Conservation (phyloP, 2,888 invertebrate genomes). For the Bruchidius siliquastri region DNA sequence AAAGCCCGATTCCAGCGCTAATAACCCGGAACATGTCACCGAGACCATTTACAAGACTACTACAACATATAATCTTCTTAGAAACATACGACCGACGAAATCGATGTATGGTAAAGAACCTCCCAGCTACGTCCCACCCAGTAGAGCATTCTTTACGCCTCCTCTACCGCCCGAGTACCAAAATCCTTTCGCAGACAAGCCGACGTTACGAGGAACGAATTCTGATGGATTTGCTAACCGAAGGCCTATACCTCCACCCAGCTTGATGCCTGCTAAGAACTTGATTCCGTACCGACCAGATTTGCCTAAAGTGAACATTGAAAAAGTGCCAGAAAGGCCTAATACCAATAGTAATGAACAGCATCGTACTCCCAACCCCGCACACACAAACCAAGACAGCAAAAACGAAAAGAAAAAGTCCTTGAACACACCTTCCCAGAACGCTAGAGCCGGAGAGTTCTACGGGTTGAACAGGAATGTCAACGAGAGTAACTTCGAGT, state of each 20-base stretch:
- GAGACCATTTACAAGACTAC: constrained; percentile 43
- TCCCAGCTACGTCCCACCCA: constrained; percentile 80
- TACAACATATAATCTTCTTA: constrained; percentile 54
- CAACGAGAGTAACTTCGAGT: constrained; percentile 45
- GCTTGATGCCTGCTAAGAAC: constrained; percentile 72
- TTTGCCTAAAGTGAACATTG: constrained; percentile 45
- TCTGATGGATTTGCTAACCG: constrained; percentile 64
- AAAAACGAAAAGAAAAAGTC: constrained; percentile 62
- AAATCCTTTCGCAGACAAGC: constrained; percentile 85
- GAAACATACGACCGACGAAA: constrained; percentile 58
- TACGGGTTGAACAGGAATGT: constrained; percentile 39
- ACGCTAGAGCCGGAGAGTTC: constrained; percentile 48
- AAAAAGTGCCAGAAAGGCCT: constrained; percentile 32
- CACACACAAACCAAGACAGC: constrained; percentile 19
- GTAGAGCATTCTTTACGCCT: constrained; percentile 70
- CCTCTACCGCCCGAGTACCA: constrained; percentile 78
- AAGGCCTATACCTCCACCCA: constrained; percentile 78
- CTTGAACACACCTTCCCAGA: constrained; percentile 70
- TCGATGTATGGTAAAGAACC: constrained; percentile 63
- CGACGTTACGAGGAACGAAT: constrained; percentile 67
- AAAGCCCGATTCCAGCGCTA: constrained; percentile 37
- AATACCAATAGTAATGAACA: constrained; percentile 17
- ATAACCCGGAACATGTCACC: constrained; percentile 36
- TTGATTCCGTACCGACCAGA: constrained; percentile 77
- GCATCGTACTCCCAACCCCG: constrained; percentile 15